Evolutionary conservation across 1,140 invertebrate species (phyloP), one percentile per base, ranked within the genome.

Genomic region (Drosophila jambulina): DNA sequence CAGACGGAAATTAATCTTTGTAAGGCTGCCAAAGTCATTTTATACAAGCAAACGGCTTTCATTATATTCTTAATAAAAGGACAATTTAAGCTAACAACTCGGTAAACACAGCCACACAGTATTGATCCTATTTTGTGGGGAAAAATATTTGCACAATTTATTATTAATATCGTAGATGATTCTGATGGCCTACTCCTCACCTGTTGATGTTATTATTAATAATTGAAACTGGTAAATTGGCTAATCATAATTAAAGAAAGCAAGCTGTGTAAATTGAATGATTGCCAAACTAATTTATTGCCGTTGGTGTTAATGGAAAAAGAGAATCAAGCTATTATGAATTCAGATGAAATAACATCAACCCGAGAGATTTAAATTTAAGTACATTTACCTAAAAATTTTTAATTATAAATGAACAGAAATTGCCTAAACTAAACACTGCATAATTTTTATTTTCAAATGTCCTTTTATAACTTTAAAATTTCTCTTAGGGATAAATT

Each of bases 1-100:
- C 49, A 49, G 36, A 23, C 36, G 36, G 67, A 72, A 72, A 72
- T 72, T 49, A 72, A 72, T 72, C 67, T 72, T 42, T 60, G 49
- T 72, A 72, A 42, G 42, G 36, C 34, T n/a, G n/a, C 25, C 23
- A 45, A 21, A 29, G 23, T 6, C 43, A 36, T 36, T 72, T 48
- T 51, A 43, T 48, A 48, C n/a, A 46, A 15, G 42, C 32, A 34
- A 72, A 42, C 38, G 27, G 38, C 62, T 23, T 21, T 70, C 67
- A 49, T 68, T 59, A 36, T 51, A 58, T 19, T 49, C 67, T 23
- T 54, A 70, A 56, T 36, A 67, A 67, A 46, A n/a, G 23, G 32
- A 67, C 34, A 53, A 29, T 46, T 62, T 68, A 54, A 38, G 38
- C 58, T 21, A 27, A n/a, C n/a, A 27, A 19, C 43, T 67, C 4